A percentile compares a stretch with the other conserved stretches of the same genome.
Conservation (phyloP, 2,888 invertebrate species). For the Amphimallon solstitiale region DNA sequence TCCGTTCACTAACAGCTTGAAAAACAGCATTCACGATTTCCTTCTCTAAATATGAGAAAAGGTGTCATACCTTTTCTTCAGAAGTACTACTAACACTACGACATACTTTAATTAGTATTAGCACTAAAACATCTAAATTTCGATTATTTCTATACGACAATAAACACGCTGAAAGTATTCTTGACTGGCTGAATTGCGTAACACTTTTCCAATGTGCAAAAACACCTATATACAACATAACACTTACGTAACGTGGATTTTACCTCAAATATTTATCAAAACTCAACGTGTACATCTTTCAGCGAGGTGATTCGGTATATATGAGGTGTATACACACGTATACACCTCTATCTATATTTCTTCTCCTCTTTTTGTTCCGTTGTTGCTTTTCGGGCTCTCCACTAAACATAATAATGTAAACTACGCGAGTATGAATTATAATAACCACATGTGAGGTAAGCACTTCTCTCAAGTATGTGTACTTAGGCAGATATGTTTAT, state of each 20-base stretch:
- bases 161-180: conserved; percentile 3
- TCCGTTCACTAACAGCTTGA: too few species aligned
- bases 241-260: conserved; percentile 33
- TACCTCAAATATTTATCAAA: conserved; percentile 37
- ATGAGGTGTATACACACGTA: conserved; percentile 13
- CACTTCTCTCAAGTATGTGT: conserved; percentile 52
- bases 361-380: not conserved
- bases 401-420: conserved; percentile 35
- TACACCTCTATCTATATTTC: too few species aligned
- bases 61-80: too few species aligned
- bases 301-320: conserved; percentile 44
- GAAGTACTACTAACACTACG: too few species aligned
- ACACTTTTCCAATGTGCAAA: not conserved
- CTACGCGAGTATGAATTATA: conserved; percentile 48
- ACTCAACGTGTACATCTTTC: conserved; percentile 41
- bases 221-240: conserved; percentile 2
- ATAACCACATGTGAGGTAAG: conserved; percentile 52
- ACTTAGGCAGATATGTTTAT: conserved; percentile 54
- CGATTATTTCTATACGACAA: conserved; percentile 4
- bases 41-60: too few species aligned
- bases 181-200: not conserved
- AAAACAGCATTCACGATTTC: too few species aligned
- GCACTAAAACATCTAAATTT: not conserved
- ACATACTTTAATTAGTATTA: too few species aligned
- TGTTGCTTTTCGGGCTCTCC: not conserved